Base-by-base conservation (phyloP, 2,797 vertebrate species). In the Leptatherina wallacei region DNA sequence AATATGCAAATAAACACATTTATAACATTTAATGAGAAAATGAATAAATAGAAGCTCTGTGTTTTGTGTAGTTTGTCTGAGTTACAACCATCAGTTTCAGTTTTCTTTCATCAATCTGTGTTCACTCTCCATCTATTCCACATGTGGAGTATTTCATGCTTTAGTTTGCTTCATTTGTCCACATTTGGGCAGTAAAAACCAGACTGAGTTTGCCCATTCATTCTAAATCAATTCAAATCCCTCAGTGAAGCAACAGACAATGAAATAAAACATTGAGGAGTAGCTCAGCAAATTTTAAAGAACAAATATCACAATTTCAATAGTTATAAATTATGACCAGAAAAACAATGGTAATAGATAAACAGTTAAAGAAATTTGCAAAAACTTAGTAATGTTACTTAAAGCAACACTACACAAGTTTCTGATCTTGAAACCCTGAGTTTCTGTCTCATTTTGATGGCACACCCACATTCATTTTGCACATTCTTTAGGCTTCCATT, bases 1-100 rank as follows among this genome's bases (percentile, higher is more conserved):
- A 83, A 83, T 78, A 75, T 78, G 73, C 55, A 83, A 61, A 86
- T 81, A 76, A 77, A 80, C 62, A 61, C 62, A 47, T 77, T 82
- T 58, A 70, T 78, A 61, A 73, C 18, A 36, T 65, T 58, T 78
- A 81, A 78, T 57, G 74, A 83, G 69, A 73, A 51, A 33, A 59
- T 36, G 20, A 63, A 56, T 61, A 51, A 64, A 32, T 2, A 35
- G 42, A 55, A 52, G 3, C 6, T 22, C n/a, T 22, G 38, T 11
- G 42, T 58, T 61, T 30, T 51, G 32, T 22, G 44, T 54, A 30
- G 59, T 60, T 65, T 40, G 24, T 62, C 20, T 38, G 32, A 67
- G 59, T 62, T 61, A 60, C 65, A 36, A 33, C 40, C 0, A 0
- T 32, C 29, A 59, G 33, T 42, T 62, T 49, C 18, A 52, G 40